These are phyloP conservation scores for Morone chrysops DNA, from an alignment of 2,113 vertebrate species.

Conservation along the genomic window DNA sequence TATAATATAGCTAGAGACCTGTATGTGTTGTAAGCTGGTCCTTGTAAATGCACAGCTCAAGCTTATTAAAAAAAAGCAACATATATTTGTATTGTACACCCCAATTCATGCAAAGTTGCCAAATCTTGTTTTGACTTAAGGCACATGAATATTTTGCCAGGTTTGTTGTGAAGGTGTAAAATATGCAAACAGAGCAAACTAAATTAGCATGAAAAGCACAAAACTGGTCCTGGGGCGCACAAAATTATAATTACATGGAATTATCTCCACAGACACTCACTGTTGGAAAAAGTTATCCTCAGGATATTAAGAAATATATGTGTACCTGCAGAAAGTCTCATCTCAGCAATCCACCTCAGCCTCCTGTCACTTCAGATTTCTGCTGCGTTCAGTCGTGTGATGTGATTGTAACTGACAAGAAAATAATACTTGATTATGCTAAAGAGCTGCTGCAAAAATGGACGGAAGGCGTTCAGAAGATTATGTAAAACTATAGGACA, in stretches of 20 bases:
- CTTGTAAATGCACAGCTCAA: background rate
- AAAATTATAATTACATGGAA: conserved; percentile 58
- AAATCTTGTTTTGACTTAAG: conserved; percentile 45
- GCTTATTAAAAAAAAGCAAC: no score
- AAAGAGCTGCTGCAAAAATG: background rate
- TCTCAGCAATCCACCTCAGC: conserved; percentile 1
- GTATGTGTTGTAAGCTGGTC: background rate
- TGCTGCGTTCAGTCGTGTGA: conserved; percentile 6
- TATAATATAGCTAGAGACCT: background rate
- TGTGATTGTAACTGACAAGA: background rate
- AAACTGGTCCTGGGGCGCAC: conserved; percentile 49
- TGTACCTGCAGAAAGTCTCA: conserved; percentile 21
- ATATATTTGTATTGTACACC: background rate
- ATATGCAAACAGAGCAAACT: conserved; percentile 54
- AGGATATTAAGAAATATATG: background rate
- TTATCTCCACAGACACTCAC: conserved; percentile 28
- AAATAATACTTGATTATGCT: background rate
- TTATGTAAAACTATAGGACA: background rate
- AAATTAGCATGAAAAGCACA: conserved; percentile 64
- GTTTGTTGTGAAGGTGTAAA: conserved; percentile 54
- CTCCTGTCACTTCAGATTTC: background rate
- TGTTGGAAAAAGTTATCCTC: conserved; percentile 32
- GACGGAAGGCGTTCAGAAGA: background rate
- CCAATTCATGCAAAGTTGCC: conserved; percentile 3
- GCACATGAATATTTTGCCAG: conserved; percentile 45